These are phyloP conservation scores for Actenoides hombroni DNA, from an alignment of 2,113 vertebrate species.

Conservation along the genomic window DNA sequence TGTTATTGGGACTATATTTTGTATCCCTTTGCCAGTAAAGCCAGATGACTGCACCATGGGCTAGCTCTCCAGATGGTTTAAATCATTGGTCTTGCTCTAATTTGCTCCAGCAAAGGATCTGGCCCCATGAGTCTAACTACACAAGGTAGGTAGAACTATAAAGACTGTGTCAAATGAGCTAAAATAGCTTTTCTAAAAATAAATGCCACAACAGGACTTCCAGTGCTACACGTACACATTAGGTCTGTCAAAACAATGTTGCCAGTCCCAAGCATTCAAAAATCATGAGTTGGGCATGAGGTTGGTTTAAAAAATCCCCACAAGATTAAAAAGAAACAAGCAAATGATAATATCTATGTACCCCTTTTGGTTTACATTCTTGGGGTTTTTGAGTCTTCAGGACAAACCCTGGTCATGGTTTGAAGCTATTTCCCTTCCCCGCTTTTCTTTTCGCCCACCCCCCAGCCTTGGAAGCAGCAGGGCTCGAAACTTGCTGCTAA, in stretches of 20 bases:
- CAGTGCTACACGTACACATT: constrained; percentile 15
- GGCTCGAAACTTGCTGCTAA: constrained; percentile 25
- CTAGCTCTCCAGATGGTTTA: constrained; percentile 63
- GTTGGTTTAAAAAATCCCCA: background rate
- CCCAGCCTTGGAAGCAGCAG: background rate
- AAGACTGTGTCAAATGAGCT: constrained; percentile 47
- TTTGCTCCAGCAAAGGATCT: constrained; percentile 55
- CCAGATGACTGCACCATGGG: constrained; percentile 61
- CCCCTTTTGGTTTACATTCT: background rate
- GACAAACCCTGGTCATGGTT: background rate
- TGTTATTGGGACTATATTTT: constrained; percentile 59
- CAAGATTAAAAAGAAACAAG: constrained; percentile 33
- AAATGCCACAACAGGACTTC: constrained; percentile 46
- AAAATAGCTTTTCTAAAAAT: constrained; percentile 65
- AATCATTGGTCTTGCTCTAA: constrained; percentile 55
- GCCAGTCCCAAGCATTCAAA: constrained; percentile 21
- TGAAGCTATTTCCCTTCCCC: background rate
- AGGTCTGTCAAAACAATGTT: constrained; percentile 22
- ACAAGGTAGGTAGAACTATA: constrained; percentile 45
- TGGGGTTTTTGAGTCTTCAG: background rate
- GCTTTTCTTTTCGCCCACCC: too few species aligned
- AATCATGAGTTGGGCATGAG: constrained; percentile 15
- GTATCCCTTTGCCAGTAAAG: constrained; percentile 55
- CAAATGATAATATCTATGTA: background rate
- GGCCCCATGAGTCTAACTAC: constrained; percentile 43